Percentiles rank a stretch among this genome's conserved stretches.
Evolutionary conservation across 2,888 invertebrate genomes (phyloP).

Genomic region (Orthosia incerta): DNA sequence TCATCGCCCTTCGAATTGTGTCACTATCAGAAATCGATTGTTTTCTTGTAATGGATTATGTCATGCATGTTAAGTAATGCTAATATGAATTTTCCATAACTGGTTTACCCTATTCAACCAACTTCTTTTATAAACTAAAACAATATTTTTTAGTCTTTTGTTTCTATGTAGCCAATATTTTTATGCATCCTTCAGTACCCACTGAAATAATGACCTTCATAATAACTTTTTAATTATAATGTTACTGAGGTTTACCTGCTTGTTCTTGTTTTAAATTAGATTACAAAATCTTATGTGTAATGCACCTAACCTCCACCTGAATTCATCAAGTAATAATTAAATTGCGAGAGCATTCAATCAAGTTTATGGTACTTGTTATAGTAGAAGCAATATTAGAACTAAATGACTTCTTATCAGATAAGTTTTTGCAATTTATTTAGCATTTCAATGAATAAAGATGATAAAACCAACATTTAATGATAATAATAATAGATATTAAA

Average conservation of each 20-base stretch:
- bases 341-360: constrained; percentile 1
- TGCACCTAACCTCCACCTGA: neutral
- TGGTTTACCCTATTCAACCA: neutral
- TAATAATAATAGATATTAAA: neutral
- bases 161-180: neutral
- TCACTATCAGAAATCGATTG: constrained; percentile 43
- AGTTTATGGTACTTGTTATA: neutral
- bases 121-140: neutral
- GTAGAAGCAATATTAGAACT: constrained; percentile 7
- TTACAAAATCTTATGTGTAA: constrained; percentile 1
- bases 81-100: constrained; percentile 33
- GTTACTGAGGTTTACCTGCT: neutral
- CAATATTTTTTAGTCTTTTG: neutral
- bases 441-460: neutral
- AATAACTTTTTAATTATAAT: neutral
- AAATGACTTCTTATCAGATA: neutral
- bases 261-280: too few species aligned
- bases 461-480: neutral
- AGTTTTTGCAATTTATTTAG: constrained; percentile 15
- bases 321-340: neutral
- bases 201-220: neutral
- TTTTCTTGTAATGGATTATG: constrained; percentile 30
- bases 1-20: constrained; percentile 53
- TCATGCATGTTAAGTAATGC: constrained; percentile 23
- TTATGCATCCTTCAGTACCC: neutral